phyloP scores from a whole-genome alignment of 2,113 vertebrate genomes.

The Takifugu bimaculatus region DNA sequence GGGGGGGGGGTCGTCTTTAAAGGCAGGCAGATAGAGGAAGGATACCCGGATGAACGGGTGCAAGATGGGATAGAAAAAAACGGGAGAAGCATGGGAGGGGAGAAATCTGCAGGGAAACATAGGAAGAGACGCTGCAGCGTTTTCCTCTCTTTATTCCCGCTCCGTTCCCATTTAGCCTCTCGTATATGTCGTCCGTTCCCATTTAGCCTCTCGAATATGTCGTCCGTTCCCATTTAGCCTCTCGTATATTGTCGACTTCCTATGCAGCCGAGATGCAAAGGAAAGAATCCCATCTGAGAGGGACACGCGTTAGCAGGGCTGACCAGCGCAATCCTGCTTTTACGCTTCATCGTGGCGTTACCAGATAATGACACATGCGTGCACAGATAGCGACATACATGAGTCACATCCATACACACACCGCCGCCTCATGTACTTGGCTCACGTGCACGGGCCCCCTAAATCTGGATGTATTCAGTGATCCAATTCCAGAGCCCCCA shows the following conservation, averaged over 20 bases:
- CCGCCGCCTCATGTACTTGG: slow-evolving; percentile 41
- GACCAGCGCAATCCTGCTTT: slow-evolving; percentile 41
- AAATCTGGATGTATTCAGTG: slow-evolving; percentile 51
- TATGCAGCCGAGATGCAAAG: slow-evolving; percentile 3
- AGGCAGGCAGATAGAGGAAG: slow-evolving; percentile 38
- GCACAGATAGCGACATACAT: slow-evolving; percentile 39
- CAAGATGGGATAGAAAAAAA: slow-evolving; percentile 38
- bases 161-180: not conserved
- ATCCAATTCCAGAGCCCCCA: slow-evolving; percentile 49
- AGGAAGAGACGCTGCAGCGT: slow-evolving; percentile 9
- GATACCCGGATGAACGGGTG: slow-evolving; percentile 61
- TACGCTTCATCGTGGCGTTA: slow-evolving; percentile 56
- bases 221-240: not conserved
- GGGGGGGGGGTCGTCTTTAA: slow-evolving; percentile 6
- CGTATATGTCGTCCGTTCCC: slow-evolving; percentile 4
- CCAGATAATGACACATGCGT: not conserved
- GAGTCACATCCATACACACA: slow-evolving; percentile 38
- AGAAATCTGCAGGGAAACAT: slow-evolving; percentile 22
- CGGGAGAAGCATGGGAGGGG: slow-evolving; percentile 42
- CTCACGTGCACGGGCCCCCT: slow-evolving; percentile 58
- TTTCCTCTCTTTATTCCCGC: not conserved
- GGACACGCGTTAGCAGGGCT: slow-evolving; percentile 48
- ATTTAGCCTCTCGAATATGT: not conserved
- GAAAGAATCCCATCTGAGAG: slow-evolving; percentile 30
- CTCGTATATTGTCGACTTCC: slow-evolving; percentile 7